Conservation (phyloP, 2,797 vertebrate species). For the Mormyrops attenuatus region DNA sequence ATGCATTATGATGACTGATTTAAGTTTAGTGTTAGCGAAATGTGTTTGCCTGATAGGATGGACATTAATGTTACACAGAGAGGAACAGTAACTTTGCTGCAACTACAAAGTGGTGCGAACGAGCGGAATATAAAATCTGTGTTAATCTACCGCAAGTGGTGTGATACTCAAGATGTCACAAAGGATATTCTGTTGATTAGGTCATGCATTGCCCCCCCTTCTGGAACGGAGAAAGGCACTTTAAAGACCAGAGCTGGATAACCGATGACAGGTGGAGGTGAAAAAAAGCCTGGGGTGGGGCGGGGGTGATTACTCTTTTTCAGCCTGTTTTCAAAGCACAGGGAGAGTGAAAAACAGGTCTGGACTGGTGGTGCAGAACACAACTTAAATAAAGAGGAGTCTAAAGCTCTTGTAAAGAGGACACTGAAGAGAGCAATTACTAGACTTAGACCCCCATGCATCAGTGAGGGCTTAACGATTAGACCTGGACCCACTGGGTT, state of each 20-base stretch:
- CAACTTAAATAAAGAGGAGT: slow-evolving; percentile 28
- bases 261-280: not conserved
- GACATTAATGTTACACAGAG: not conserved
- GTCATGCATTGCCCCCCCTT: not conserved
- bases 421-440: slow-evolving; percentile 39
- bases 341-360: not conserved
- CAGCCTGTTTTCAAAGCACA: slow-evolving; percentile 5
- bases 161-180: not conserved
- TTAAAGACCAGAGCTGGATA: not conserved
- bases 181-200: not conserved
- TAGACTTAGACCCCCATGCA: slow-evolving; percentile 47
- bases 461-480: slow-evolving; percentile 55
- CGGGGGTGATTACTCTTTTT: slow-evolving; percentile 33
- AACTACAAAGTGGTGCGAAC: not conserved
- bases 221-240: not conserved
- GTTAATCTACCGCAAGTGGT: not conserved
- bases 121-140: not conserved
- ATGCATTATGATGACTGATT: not conserved
- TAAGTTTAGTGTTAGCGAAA: not conserved
- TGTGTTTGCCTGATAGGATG: not conserved
- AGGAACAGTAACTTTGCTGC: not conserved
- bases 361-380: slow-evolving; percentile 38
- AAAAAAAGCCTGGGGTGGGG: slow-evolving; percentile 23
- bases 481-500: slow-evolving; percentile 46
- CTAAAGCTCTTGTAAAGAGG: slow-evolving; percentile 31